These are phyloP conservation scores for Martes martes DNA, from an alignment of 2,113 vertebrate genomes.

Conservation along the genomic window DNA sequence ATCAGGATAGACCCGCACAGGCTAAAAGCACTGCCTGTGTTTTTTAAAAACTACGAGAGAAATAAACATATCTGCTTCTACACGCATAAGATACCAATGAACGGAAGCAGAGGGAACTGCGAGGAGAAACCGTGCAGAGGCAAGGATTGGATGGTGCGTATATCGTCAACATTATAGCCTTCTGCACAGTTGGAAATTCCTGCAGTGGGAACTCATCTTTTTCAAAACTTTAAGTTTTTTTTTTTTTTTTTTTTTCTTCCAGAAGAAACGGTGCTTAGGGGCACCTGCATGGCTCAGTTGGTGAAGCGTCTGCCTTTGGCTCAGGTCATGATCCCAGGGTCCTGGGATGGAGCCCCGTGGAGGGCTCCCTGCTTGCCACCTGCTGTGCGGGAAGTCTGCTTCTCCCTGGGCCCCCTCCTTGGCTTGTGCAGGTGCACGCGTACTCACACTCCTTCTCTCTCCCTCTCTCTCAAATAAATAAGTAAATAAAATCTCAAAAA, in stretches of 20 bases:
- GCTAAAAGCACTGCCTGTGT: neutral
- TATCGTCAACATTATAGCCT: neutral
- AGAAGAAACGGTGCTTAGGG: neutral
- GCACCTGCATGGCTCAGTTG: neutral
- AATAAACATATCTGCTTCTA: neutral
- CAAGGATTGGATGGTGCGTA: neutral
- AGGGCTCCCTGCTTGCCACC: too few species aligned
- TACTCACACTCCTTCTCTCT: too few species aligned
- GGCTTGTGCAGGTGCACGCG: too few species aligned
- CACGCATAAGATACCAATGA: neutral
- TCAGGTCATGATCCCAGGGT: neutral
- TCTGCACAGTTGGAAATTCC: neutral
- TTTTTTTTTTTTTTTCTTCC: neutral
- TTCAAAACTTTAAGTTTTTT: neutral
- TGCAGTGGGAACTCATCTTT: neutral
- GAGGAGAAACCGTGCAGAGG: neutral
- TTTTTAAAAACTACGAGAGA: neutral
- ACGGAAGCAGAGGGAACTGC: neutral
- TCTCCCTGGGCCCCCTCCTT: neutral
- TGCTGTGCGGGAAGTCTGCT: neutral
- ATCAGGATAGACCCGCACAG: neutral
- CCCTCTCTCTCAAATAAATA: neutral
- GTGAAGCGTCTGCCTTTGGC: neutral
- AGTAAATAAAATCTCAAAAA: neutral
- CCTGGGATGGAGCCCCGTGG: fast-evolving